phyloP scores from a whole-genome alignment of 2,888 invertebrate species.

The Emmelina monodactyla region DNA sequence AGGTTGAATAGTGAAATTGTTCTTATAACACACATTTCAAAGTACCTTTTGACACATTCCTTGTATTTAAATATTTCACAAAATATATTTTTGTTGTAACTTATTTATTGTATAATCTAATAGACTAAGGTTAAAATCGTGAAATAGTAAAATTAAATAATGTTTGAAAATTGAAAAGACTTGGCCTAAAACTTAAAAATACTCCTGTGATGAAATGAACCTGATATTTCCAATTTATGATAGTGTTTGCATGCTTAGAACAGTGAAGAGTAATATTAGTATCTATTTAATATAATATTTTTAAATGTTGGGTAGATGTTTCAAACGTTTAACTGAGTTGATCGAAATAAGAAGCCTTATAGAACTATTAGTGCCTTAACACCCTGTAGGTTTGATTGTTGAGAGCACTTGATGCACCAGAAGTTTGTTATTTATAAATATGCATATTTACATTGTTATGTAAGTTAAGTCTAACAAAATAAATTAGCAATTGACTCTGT shows the following conservation, averaged over 20 bases:
- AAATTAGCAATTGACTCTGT: constrained; percentile 20
- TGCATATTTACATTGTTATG: constrained; percentile 7
- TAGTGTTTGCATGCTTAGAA: background rate
- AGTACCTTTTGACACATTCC: too few species aligned
- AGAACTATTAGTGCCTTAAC: constrained; percentile 44
- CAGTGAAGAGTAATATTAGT: background rate
- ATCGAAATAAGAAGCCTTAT: constrained; percentile 27
- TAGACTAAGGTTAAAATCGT: too few species aligned
- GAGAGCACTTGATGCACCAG: constrained; percentile 19
- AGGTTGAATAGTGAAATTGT: too few species aligned
- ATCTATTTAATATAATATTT: background rate
- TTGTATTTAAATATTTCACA: too few species aligned
- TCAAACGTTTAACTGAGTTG: constrained; percentile 15
- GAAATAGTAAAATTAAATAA: too few species aligned
- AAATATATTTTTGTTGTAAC: too few species aligned
- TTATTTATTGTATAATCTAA: too few species aligned
- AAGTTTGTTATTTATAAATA: constrained; percentile 13
- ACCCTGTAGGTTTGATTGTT: constrained; percentile 26
- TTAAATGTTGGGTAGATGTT: constrained; percentile 21
- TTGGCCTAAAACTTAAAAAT: constrained; percentile 11
- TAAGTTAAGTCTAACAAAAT: constrained; percentile 16
- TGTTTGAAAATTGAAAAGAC: background rate
- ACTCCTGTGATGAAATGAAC: constrained; percentile 14
- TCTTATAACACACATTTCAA: too few species aligned
- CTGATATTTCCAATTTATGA: constrained; percentile 13